These are phyloP conservation scores for Notoglanidium macrostoma DNA, from an alignment of 2,797 vertebrate species.

Conservation along the genomic window DNA sequence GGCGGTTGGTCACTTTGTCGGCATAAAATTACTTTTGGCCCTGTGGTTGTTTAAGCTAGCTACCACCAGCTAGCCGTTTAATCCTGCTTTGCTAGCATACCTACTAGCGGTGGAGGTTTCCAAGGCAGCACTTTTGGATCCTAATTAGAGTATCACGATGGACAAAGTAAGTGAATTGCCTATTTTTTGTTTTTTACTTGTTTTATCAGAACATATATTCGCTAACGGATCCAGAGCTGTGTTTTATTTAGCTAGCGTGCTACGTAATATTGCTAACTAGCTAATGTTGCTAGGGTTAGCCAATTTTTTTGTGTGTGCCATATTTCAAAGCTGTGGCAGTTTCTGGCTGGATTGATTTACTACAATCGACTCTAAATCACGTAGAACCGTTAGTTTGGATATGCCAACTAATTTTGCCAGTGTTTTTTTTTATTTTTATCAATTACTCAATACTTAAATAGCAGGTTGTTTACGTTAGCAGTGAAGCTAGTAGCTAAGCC, in stretches of 20 bases:
- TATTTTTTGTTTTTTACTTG: background rate
- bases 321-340: background rate
- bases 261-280: background rate
- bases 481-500: background rate
- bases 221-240: no score
- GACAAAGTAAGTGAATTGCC: conserved; percentile 52
- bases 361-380: background rate
- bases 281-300: conserved; percentile 13
- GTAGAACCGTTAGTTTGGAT: background rate
- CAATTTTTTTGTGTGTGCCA: background rate
- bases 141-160: conserved; percentile 33
- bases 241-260: background rate
- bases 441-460: background rate
- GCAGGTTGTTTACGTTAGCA: background rate
- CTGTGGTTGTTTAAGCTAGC: background rate
- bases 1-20: background rate
- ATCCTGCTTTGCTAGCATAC: conserved; percentile 23
- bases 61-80: conserved; percentile 7
- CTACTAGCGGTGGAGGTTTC: background rate
- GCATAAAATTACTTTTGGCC: background rate
- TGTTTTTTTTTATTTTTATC: background rate
- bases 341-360: background rate
- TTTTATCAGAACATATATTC: background rate
- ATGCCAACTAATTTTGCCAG: background rate
- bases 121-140: background rate